Evolutionary conservation across 2,113 vertebrate genomes (phyloP), one percentile per base, ranked within the genome.

Genomic region (Epinephelus lanceolatus): DNA sequence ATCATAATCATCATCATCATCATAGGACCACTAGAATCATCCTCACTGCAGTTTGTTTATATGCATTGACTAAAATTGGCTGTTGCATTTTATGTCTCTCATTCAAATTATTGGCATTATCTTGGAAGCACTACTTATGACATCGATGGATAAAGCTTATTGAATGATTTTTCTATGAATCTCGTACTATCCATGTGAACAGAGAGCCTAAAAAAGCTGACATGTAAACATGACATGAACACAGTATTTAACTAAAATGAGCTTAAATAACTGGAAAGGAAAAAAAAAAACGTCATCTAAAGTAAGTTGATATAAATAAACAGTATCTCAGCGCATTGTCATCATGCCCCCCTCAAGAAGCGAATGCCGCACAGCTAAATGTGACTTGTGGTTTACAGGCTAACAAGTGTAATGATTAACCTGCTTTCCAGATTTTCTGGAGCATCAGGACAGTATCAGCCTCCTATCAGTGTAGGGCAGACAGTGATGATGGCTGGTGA

Each of bases 381-480:
- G 57, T 53, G 0, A 1, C 27, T 55, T 52, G 18, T 69, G 0
- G 23, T 37, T 52, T 40, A 40, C 33, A 77, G 55, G 37, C 52
- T 57, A 57, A 80, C 14, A 18, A n/a, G 47, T 67, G 15, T 4
- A 25, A 11, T 47, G 12, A 60, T 61, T 49, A 27, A 55, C 3
- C 27, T 33, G 52, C 55, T 15, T 4, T 0, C 7, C 3, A 55
- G n/a, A 23, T 71, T 53, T 60, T 15, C n/a, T 61, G 19, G 5
- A 47, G 37, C 17, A 21, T 23, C 15, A 18, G 7, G 12, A 49
- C 30, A 70, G 65, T 80, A 65, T 80, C 69, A 80, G 65, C 2
- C 18, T 68, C 69, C 68, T 69, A 71, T 71, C 57, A 53, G 37
- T 56, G 40, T 76, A 17, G 6, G 53, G 79, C 55, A 84, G 59